A percentile compares a stretch with the other conserved stretches of the same genome.
Conservation (phyloP, 1,140 invertebrate species). For the Cherax quadricarinatus region DNA sequence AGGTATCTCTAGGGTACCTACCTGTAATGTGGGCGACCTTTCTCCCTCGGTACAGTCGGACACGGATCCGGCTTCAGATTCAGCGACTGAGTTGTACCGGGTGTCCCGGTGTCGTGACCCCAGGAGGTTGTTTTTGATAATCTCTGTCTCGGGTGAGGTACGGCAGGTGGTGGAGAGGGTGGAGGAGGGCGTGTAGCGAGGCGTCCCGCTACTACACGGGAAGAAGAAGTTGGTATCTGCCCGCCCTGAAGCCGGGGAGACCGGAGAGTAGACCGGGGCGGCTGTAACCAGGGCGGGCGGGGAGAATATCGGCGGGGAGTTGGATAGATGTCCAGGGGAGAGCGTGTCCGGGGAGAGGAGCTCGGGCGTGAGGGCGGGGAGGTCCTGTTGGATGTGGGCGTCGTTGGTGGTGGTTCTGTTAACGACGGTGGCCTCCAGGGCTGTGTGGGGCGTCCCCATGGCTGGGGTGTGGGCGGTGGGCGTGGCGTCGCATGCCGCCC, state of each 20-base stretch:
- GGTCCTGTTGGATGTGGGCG: conserved; percentile 25
- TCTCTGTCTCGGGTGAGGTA: conserved; percentile 54
- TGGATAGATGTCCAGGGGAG: conserved; percentile 12
- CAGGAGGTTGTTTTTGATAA: conserved; percentile 48
- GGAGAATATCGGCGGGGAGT: conserved; percentile 42
- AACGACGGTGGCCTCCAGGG: neutral
- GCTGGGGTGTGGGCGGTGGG: conserved; percentile 10
- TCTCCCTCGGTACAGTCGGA: conserved; percentile 60
- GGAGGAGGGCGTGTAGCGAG: conserved; percentile 12
- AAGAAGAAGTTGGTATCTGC: conserved; percentile 45
- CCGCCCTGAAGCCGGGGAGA: conserved; percentile 28
- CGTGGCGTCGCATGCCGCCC: conserved; percentile 18
- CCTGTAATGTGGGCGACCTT: conserved; percentile 46
- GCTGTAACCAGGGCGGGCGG: conserved; percentile 20
- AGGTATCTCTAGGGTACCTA: neutral
- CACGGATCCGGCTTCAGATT: conserved; percentile 50
- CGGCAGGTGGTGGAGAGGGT: conserved; percentile 50
- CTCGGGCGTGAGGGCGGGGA: conserved; percentile 24
- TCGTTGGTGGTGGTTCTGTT: neutral
- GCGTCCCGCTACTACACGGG: neutral
- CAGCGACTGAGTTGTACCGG: conserved; percentile 56
- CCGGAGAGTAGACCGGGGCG: conserved; percentile 40
- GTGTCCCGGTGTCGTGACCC: conserved; percentile 44
- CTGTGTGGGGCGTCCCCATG: neutral
- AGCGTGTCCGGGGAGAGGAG: conserved; percentile 28